These are phyloP conservation scores for Lysandra bellargus DNA, from an alignment of 2,888 invertebrate species.

Conservation along the genomic window DNA sequence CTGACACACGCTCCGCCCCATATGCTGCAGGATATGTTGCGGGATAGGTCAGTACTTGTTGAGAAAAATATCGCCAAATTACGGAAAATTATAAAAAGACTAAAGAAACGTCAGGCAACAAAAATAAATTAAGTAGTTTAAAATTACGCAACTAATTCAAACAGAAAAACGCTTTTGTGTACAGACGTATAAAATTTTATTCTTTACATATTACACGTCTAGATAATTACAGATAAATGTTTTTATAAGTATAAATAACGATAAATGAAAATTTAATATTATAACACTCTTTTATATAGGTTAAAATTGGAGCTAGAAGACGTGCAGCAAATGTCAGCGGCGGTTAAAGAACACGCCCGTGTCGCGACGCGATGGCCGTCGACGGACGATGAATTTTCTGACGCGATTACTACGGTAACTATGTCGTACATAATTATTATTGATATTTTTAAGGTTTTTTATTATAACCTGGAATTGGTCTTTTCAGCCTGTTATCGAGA, in stretches of 20 bases:
- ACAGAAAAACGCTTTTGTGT: no score
- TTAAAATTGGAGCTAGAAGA: conserved; percentile 51
- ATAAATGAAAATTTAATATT: background rate
- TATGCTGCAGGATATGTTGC: conserved; percentile 50
- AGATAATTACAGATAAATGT: no score
- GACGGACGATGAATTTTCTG: conserved; percentile 78
- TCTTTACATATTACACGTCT: no score
- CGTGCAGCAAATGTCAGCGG: conserved; percentile 58
- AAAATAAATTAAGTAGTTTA: no score
- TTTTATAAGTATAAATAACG: no score
- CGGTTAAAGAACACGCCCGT: conserved; percentile 49
- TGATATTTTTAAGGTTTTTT: conserved; percentile 40
- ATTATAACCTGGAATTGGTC: background rate
- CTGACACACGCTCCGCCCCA: conserved; percentile 44
- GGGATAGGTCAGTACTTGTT: conserved; percentile 46
- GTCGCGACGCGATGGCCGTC: conserved; percentile 62
- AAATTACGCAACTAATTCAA: no score
- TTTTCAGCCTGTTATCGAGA: conserved; percentile 70
- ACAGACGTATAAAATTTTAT: no score
- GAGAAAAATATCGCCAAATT: background rate
- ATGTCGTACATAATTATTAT: background rate
- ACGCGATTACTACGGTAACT: conserved; percentile 79
- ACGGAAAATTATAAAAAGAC: no score
- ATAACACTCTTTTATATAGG: conserved; percentile 44
- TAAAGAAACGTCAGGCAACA: no score